A percentile compares a stretch with the other conserved stretches of the same genome.
Evolutionary conservation across 2,888 invertebrate genomes (phyloP).

Genomic region (Enchytraeus crypticus): DNA sequence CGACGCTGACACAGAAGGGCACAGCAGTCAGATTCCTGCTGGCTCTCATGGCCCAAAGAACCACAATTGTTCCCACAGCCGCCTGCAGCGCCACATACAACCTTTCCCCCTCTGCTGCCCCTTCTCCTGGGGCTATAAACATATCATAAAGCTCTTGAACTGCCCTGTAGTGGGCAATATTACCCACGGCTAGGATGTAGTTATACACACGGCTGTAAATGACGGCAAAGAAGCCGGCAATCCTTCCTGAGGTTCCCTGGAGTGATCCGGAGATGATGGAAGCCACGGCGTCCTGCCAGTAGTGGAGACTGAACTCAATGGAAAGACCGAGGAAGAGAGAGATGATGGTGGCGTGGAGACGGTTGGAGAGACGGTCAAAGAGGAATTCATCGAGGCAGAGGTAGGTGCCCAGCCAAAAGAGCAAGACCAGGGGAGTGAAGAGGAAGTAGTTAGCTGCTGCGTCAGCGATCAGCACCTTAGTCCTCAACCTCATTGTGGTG

Average conservation of each 20-base stretch:
- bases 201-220: slow-evolving; percentile 14
- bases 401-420: slow-evolving; percentile 19
- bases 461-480: slow-evolving; percentile 14
- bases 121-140: background rate
- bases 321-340: slow-evolving; percentile 14
- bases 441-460: slow-evolving; percentile 18
- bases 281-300: slow-evolving; percentile 12
- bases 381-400: slow-evolving; percentile 10
- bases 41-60: slow-evolving; percentile 22
- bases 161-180: slow-evolving; percentile 20
- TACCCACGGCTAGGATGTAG: slow-evolving; percentile 16
- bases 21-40: slow-evolving; percentile 21
- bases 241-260: background rate
- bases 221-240: background rate
- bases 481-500: slow-evolving; percentile 4
- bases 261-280: background rate
- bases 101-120: background rate
- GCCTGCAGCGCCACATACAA: slow-evolving; percentile 10
- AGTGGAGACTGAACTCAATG: slow-evolving; percentile 13
- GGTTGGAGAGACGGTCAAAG: slow-evolving; percentile 2
- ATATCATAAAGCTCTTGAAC: slow-evolving; percentile 13
- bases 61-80: slow-evolving; percentile 13
- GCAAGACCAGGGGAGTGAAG: slow-evolving; percentile 21
- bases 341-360: slow-evolving; percentile 9
- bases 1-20: slow-evolving; percentile 20